Conservation (phyloP, 2,113 vertebrate genomes). For the Notothenia coriiceps region DNA sequence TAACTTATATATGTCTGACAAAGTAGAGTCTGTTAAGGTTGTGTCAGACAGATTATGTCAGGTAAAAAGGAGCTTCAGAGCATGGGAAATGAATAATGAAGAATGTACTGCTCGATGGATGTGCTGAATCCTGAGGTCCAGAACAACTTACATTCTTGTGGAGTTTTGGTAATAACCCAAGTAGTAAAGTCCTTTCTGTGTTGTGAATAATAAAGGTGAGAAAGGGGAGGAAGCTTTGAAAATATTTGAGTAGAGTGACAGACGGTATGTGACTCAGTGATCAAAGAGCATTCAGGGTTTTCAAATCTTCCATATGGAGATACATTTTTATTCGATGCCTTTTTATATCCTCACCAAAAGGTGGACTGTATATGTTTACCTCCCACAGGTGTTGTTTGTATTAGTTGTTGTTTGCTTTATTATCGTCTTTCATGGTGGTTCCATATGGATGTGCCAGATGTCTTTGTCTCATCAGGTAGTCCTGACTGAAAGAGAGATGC, state of each 20-base stretch:
- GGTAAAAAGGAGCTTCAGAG: background rate
- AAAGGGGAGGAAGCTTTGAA: background rate
- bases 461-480: constrained; percentile 12
- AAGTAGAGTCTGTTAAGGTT: background rate
- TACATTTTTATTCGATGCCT: constrained; percentile 4
- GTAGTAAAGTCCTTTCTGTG: background rate
- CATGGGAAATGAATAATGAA: constrained; percentile 6
- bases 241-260: background rate
- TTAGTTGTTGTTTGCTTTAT: constrained; percentile 1
- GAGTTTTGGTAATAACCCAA: background rate
- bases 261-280: background rate
- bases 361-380: constrained; percentile 7
- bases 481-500: background rate
- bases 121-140: constrained; percentile 5
- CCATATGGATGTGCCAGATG: constrained; percentile 40
- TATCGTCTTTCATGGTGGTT: constrained; percentile 7
- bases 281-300: background rate
- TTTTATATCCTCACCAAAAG: background rate
- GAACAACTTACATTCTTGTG: background rate
- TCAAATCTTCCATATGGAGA: background rate
- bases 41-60: background rate
- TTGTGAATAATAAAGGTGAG: background rate
- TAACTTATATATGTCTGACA: background rate
- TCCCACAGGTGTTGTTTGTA: constrained; percentile 35
- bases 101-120: background rate